Conservation (phyloP, 2,113 vertebrate genomes). For the Nipponia nippon region DNA sequence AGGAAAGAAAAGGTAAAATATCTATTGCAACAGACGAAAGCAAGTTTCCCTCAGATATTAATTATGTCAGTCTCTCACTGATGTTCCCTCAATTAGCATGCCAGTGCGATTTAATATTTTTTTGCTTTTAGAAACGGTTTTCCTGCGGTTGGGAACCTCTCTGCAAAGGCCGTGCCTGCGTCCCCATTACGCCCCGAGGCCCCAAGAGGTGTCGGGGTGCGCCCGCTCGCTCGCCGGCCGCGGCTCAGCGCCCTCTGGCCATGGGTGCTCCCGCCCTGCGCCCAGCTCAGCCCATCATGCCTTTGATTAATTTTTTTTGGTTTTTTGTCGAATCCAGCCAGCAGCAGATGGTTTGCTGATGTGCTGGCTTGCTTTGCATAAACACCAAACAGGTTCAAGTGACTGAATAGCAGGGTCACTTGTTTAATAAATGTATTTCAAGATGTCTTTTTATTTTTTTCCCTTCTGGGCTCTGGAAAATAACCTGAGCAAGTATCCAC, state of each 20-base stretch:
- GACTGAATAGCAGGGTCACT: too few species aligned
- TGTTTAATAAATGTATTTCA: not conserved
- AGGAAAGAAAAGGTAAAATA: not conserved
- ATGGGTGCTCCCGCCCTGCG: not conserved
- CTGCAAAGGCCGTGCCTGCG: rapidly evolving
- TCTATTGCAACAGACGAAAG: not conserved
- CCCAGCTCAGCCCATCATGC: not conserved
- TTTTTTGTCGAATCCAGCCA: too few species aligned
- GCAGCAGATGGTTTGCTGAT: not conserved
- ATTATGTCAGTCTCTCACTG: not conserved
- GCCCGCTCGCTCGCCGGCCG: rapidly evolving
- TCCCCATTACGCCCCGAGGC: not conserved
- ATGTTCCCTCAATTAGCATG: not conserved
- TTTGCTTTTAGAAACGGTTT: not conserved
- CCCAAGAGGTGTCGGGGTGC: not conserved
- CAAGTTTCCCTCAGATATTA: not conserved
- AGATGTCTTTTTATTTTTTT: too few species aligned
- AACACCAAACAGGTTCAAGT: not conserved
- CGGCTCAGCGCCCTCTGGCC: not conserved
- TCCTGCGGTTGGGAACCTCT: not conserved
- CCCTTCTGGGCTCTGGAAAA: not conserved
- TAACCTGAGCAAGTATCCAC: not conserved
- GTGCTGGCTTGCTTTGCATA: not conserved
- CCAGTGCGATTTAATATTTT: not conserved
- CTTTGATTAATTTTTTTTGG: rapidly evolving